Evolutionary conservation across 1,140 invertebrate genomes (phyloP).

Genomic region (Danaus plexippus): DNA sequence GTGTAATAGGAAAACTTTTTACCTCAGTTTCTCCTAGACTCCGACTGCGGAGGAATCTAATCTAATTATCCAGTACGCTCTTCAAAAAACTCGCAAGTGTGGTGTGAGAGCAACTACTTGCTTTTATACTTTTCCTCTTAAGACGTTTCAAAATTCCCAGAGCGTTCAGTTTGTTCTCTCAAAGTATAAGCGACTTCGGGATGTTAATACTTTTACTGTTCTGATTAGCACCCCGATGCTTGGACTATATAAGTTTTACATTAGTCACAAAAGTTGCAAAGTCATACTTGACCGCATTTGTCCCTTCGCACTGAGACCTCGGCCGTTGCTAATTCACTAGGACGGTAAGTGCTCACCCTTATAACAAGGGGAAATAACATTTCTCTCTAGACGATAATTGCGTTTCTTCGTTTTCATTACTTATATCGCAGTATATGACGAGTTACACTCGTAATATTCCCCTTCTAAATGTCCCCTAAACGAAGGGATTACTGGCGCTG

Average conservation of each 20-base stretch:
- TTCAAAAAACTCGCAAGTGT: slow-evolving; percentile 44
- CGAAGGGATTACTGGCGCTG: slow-evolving; percentile 43
- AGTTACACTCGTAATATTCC: slow-evolving; percentile 16
- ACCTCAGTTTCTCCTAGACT: slow-evolving; percentile 27
- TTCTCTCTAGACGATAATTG: slow-evolving; percentile 42
- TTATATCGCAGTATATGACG: slow-evolving; percentile 30
- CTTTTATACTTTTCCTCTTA: slow-evolving; percentile 34
- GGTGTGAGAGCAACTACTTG: slow-evolving; percentile 39
- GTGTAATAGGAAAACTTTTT: slow-evolving; percentile 30
- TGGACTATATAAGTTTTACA: slow-evolving; percentile 7
- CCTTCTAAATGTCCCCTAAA: slow-evolving; percentile 13
- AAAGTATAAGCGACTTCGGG: background rate
- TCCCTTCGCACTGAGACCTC: slow-evolving; percentile 23
- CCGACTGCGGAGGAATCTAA: slow-evolving; percentile 40
- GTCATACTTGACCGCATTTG: slow-evolving; percentile 35
- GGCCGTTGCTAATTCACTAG: slow-evolving; percentile 33
- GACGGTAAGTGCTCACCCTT: slow-evolving; percentile 37
- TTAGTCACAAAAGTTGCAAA: slow-evolving; percentile 27
- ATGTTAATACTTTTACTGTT: slow-evolving; percentile 14
- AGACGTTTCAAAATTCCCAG: slow-evolving; percentile 25
- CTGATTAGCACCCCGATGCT: slow-evolving; percentile 5
- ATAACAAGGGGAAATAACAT: slow-evolving; percentile 42
- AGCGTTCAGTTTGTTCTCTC: slow-evolving; percentile 11
- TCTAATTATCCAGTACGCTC: slow-evolving; percentile 53
- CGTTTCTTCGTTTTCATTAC: slow-evolving; percentile 49